A percentile compares a stretch with the other conserved stretches of the same genome.
These are phyloP conservation scores for Lutjanus erythropterus DNA, from an alignment of 2,113 vertebrate species.

Conservation along the genomic window DNA sequence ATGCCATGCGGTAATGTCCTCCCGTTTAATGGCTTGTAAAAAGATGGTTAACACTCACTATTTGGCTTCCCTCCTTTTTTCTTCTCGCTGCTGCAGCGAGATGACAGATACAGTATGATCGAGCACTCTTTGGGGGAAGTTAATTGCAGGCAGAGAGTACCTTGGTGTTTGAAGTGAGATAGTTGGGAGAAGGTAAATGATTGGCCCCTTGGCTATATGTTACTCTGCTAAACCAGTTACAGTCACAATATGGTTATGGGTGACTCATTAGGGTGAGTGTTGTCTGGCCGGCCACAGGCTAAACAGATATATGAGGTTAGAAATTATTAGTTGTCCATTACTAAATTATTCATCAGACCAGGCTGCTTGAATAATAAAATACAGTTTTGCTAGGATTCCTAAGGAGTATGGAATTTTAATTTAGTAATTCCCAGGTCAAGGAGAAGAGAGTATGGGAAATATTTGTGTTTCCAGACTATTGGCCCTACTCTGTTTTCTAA, in stretches of 20 bases:
- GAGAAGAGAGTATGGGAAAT: too few species aligned
- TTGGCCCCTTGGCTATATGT: constrained; percentile 49
- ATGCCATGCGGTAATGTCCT: constrained; percentile 89
- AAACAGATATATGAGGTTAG: constrained; percentile 46
- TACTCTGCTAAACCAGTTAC: constrained; percentile 45
- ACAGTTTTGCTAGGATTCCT: too few species aligned
- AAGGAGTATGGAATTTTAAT: too few species aligned
- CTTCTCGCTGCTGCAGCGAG: constrained; percentile 46
- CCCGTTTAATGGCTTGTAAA: constrained; percentile 98
- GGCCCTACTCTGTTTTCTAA: too few species aligned
- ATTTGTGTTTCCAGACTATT: too few species aligned
- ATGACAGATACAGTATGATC: constrained; percentile 80
- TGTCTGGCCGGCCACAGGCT: constrained; percentile 40
- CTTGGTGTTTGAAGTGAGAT: constrained; percentile 60
- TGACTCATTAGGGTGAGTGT: constrained; percentile 40
- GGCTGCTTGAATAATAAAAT: constrained; percentile 49
- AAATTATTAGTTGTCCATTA: constrained; percentile 46
- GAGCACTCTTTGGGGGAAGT: constrained; percentile 75
- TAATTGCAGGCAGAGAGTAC: constrained; percentile 73
- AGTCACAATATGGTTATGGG: constrained; percentile 47
- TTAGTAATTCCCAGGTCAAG: too few species aligned
- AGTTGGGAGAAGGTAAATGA: constrained; percentile 53
- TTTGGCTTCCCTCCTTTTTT: constrained; percentile 85
- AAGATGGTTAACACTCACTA: constrained; percentile 98
- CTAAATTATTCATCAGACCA: constrained; percentile 48